Conservation (phyloP, 2,797 vertebrate species). For the Buphagus erythrorhynchus region DNA sequence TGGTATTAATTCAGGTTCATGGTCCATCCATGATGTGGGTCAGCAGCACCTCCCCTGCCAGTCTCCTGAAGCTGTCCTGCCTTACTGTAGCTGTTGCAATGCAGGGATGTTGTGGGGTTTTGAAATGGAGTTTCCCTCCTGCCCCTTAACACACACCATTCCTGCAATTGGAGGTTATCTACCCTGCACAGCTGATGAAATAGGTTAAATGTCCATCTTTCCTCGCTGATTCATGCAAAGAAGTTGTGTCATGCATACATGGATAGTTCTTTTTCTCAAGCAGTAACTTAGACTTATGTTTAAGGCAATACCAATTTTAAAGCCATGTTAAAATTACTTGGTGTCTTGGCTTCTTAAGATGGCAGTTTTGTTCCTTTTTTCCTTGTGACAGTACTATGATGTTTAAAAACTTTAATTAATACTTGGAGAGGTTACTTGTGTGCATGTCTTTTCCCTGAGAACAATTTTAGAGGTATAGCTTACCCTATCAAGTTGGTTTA, state of each 20-base stretch:
- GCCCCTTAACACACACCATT: neutral
- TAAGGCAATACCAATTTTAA: neutral
- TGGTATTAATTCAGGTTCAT: neutral
- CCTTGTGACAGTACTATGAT: neutral
- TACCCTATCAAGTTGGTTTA: neutral
- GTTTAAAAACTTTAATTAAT: neutral
- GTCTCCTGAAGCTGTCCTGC: neutral
- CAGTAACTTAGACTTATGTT: neutral
- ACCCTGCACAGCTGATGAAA: neutral
- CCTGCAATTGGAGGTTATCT: neutral
- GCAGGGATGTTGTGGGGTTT: neutral
- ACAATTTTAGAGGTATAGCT: neutral
- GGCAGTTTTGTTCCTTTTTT: neutral
- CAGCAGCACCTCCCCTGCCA: neutral
- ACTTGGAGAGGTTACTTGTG: neutral
- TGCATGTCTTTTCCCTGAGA: neutral
- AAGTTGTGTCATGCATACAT: neutral
- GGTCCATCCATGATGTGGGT: neutral
- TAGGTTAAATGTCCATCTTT: neutral
- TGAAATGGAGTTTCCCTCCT: neutral
- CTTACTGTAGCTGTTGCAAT: neutral
- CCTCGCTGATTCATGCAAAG: neutral
- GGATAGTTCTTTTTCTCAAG: neutral
- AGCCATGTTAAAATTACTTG: neutral
- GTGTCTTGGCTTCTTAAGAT: neutral